Evolutionary conservation across 2,113 vertebrate species (phyloP), one percentile per base, ranked within the genome.

Genomic region (Triplophysa siluroides): DNA sequence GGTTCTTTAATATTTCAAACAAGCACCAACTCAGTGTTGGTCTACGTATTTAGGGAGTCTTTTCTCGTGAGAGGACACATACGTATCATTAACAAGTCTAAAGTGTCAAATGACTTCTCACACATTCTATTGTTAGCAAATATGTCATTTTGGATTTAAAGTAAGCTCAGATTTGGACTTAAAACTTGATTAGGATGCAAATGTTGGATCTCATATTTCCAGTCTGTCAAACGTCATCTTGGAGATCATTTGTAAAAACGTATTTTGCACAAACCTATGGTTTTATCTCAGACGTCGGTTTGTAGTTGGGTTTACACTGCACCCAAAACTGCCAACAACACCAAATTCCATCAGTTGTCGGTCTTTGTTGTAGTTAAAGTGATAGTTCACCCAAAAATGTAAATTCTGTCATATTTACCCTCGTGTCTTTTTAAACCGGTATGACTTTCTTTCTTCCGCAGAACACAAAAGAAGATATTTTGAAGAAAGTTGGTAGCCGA

Each of bases 1-100:
- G 50, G 47, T 65, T 56, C 66, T 80, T 77, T 77, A 83, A 83
- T 77, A 83, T 71, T 80, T 83, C 19, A 71, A 45, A 64, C 16
- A 65, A 72, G n/a, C 50, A 77, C 67, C 9, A 61, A 33, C 38
- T 64, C 54, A 72, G 50, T 52, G 23, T 62, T 24, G 52, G 2
- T 65, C 64, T 81, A n/a, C n/a, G n/a, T n/a, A 81, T 83, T 41
- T 80, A 21, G 58, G 66, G 26, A 78, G 56, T 76, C 65, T 80
- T 83, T 76, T 73, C 54, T 73, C 69, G 41, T 61, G 63, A 74
- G 33, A 78, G 12, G 2, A 41, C 61, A 33, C 21, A 54, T 6
- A 63, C 19, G 21, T 54, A 81, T 45, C 58, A 74, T 4, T 33
- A 2, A 47, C 33, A 54, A 54, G 50, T 54, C 50, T 54, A 18